Base-by-base conservation (phyloP, 1,140 invertebrate species). In the Scaptomyza pallida region DNA sequence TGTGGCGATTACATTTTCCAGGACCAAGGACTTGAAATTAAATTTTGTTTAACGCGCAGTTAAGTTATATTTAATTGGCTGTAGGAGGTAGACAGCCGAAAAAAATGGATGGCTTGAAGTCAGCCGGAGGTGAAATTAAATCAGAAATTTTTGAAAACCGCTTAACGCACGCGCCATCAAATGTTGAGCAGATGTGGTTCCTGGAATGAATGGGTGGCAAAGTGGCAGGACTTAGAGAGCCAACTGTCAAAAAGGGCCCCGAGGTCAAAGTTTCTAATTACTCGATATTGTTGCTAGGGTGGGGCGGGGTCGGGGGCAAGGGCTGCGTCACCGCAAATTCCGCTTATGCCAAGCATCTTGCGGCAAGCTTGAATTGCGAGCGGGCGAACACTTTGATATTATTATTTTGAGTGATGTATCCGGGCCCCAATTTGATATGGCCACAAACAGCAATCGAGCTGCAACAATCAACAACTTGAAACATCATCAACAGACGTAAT, bases 21-120 rank as follows among this genome's bases (percentile, higher is more conserved):
- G 45, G 17, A 16, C 33, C 26, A 21, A 57, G 59, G 60, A 77
- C 45, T 69, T 60, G 50, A 65, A 85, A 55, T 86, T 86, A 45
- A 70, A 85, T 81, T 81, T 86, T 77, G 50, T 75, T 47, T 61
- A 86, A 74, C 64, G 57, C 35, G 65, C 54, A 74, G 62, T 81
- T 86, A 78, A 81, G 75, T 81, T 75, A 64, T 75, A 65, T 86
- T 86, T 86, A 86, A 86, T 86, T 86, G 82, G 70, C 64, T 72
- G 44, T 30, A 44, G 40, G 40, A 37, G 41, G 33, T 37, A 37
- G 26, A 72, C 54, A 57, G 72, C 41, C n/a, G n/a, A n/a, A n/a
- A n/a, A n/a, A n/a, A n/a, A n/a, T n/a, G n/a, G n/a, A n/a, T n/a
- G 52, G 40, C 44, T 41, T 61, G 30, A 15, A 41, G 37, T n/a